Conservation (phyloP, 2,797 vertebrate genomes). For the Erethizon dorsatum region DNA sequence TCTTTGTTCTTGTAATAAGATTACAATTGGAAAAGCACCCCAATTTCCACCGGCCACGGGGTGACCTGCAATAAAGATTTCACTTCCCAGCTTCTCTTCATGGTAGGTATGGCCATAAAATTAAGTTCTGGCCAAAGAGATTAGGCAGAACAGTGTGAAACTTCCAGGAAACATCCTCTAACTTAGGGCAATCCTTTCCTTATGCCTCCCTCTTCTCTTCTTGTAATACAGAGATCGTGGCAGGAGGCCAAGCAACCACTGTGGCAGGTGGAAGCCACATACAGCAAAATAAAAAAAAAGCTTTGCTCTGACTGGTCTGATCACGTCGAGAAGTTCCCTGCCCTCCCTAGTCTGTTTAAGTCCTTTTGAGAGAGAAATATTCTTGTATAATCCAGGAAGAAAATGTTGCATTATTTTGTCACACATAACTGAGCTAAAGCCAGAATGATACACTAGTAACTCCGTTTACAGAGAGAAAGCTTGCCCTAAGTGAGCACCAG, state of each 20-base stretch:
- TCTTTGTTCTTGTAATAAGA: not conserved
- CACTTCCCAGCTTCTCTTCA: conserved; percentile 41
- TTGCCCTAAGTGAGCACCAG: not conserved
- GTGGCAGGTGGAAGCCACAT: not conserved
- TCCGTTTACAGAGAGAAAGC: not conserved
- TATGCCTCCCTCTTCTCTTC: not conserved
- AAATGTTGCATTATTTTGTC: not conserved
- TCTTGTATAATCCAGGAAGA: not conserved
- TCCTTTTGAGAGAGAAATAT: not conserved
- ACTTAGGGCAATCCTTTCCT: not conserved
- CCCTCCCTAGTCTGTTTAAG: not conserved
- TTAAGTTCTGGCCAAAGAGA: conserved; percentile 25
- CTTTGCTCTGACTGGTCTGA: not conserved
- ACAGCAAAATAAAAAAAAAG: not conserved
- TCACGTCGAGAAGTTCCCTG: not conserved
- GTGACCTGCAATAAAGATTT: not conserved
- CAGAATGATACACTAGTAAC: not conserved
- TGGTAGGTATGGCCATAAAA: not conserved
- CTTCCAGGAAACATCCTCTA: conserved; percentile 26
- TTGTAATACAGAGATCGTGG: not conserved
- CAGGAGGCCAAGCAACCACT: not conserved
- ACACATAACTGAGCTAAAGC: not conserved
- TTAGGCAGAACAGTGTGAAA: not conserved
- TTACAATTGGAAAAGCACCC: not conserved
- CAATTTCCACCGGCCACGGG: not conserved